Conservation (phyloP, 1,140 invertebrate species). For the Tribolium madens region DNA sequence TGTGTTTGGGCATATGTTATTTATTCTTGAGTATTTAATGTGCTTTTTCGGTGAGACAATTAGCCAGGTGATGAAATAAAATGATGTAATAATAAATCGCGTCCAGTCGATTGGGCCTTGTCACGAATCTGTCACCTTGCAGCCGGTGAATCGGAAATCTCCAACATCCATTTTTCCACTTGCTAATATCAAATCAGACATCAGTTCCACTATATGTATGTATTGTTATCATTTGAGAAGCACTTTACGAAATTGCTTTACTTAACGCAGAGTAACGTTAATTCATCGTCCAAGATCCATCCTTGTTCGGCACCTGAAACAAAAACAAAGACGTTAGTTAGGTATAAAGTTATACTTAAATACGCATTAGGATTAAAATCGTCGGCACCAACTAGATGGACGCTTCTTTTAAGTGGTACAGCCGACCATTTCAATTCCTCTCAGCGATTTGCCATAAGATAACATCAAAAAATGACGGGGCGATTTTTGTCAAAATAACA, state of each 20-base stretch:
- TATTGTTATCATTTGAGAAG: constrained; percentile 42
- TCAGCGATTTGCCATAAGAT: background rate
- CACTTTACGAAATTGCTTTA: constrained; percentile 51
- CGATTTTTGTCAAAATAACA: constrained; percentile 49
- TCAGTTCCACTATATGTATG: constrained; percentile 33
- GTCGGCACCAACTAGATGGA: constrained; percentile 44
- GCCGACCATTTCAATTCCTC: background rate
- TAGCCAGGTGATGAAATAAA: constrained; percentile 7
- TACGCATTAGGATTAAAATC: constrained; percentile 54
- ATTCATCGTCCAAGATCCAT: constrained; percentile 31
- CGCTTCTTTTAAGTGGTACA: constrained; percentile 40
- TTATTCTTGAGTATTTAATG: constrained; percentile 16
- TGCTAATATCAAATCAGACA: constrained; percentile 26
- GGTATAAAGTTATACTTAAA: constrained; percentile 54
- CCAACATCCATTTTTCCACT: background rate
- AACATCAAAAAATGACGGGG: constrained; percentile 8
- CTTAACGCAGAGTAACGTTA: constrained; percentile 35
- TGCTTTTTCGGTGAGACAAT: constrained; percentile 23
- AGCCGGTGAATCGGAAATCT: constrained; percentile 4
- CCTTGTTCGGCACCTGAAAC: constrained; percentile 47
- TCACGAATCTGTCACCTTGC: constrained; percentile 34
- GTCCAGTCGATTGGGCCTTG: background rate
- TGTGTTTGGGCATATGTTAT: background rate
- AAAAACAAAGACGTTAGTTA: constrained; percentile 50
- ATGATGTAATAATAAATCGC: background rate